Evolutionary conservation across 2,888 invertebrate genomes (phyloP).

Genomic region (Agrotis segetum): DNA sequence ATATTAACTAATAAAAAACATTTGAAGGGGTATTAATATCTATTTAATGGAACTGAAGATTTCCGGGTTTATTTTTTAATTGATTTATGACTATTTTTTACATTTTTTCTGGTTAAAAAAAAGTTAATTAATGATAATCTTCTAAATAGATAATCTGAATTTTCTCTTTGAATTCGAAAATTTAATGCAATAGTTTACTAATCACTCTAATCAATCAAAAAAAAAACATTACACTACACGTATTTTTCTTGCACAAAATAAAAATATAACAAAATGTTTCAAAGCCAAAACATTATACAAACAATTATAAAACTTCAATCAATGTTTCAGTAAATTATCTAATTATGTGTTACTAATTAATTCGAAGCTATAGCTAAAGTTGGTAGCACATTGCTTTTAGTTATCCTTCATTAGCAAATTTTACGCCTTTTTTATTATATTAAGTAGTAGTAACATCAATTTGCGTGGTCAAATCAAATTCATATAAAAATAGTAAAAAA

Average conservation of each 20-base stretch:
- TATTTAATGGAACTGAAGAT: neutral
- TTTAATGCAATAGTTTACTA: no score
- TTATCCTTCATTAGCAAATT: slow-evolving; percentile 7
- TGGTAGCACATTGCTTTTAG: neutral
- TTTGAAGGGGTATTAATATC: no score
- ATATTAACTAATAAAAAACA: neutral
- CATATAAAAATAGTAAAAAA: no score
- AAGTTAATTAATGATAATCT: no score
- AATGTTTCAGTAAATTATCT: neutral
- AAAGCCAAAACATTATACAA: no score
- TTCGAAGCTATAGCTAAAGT: neutral
- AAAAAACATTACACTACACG: neutral
- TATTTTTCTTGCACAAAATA: no score
- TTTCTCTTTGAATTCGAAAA: no score
- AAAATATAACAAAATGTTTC: no score
- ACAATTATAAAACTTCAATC: neutral
- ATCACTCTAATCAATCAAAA: neutral
- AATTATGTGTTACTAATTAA: slow-evolving; percentile 8
- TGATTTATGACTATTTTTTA: neutral
- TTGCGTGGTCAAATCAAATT: neutral
- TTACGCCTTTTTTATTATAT: neutral
- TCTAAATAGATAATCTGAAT: no score
- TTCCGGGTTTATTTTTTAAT: neutral
- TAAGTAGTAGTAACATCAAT: neutral
- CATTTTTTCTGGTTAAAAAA: no score